Evolutionary conservation across 2,797 vertebrate genomes (phyloP).

Genomic region (Myotis planiceps): DNA sequence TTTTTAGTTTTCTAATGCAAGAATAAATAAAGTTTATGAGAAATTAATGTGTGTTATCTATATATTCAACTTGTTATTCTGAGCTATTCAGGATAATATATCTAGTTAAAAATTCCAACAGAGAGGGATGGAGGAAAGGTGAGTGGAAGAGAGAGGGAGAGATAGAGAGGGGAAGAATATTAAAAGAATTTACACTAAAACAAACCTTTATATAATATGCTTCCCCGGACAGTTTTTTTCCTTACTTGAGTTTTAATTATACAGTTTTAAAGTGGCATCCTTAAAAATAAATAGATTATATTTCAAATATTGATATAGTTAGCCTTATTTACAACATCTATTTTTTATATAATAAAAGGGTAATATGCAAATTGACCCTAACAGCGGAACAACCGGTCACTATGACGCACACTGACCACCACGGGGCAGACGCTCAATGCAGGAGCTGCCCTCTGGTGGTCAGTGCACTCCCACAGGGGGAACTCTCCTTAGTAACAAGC

Average conservation of each 20-base stretch:
- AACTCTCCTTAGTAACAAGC: no score
- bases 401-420: no score
- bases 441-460: no score
- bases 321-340: background rate
- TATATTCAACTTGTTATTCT: background rate
- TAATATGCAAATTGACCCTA: no score
- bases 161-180: background rate
- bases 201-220: background rate
- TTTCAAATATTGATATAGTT: background rate
- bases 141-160: background rate
- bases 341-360: no score
- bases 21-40: background rate
- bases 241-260: background rate
- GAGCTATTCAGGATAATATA: background rate
- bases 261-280: background rate
- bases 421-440: no score
- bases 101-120: background rate
- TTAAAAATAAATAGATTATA: background rate
- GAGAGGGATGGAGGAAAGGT: background rate
- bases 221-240: background rate
- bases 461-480: no score
- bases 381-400: no score
- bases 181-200: background rate
- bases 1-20: constrained; percentile 7
- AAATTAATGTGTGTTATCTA: constrained; percentile 28